Base-by-base conservation (phyloP, 2,797 vertebrate species). In the Carduelis carduelis region DNA sequence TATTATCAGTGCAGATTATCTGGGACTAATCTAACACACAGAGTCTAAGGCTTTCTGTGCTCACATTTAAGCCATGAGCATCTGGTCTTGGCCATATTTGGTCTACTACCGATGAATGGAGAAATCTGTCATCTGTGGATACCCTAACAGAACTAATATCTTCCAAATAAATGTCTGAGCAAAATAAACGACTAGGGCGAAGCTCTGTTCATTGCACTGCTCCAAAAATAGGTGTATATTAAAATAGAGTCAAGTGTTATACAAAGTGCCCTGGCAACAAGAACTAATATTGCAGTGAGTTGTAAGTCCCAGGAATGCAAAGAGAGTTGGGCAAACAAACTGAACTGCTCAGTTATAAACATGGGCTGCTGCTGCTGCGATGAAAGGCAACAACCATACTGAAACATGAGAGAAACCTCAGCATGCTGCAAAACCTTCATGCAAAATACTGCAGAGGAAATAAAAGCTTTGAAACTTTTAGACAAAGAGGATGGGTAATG, bases 191-290 rank as follows among this genome's bases (percentile, higher is more conserved):
- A 97, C 94, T 93, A 95, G 96, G 87, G 93, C 94, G 3, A 97
- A 96, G 96, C 88, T 96, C 97, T 98, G 97, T 66, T 97, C 96
- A 92, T 93, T 97, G 94, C 96, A 86, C 76, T 92, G 89, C 88
- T 97, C 98, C 98, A 98, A 98, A 98, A 98, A 98, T 98, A 98
- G 97, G 72, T 94, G 74, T 89, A 90, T 49, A 87, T 97, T 97
- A 97, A 98, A 98, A 98, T 96, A 98, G 95, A 98, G 94, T 95
- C 88, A 97, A 98, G 95, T 96, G 95, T 97, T 97, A 96, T 71
- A 97, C 90, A 95, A 97, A 98, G 97, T 96, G 95, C 91, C 97
- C 95, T 97, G 97, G 98, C 95, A 98, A 97, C 97, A 96, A 96
- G 97, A 96, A 97, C 93, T 96, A 97, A 96, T 98, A 96, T 94